Percentiles rank a stretch among this genome's conserved stretches.
phyloP scores from a whole-genome alignment of 2,888 invertebrate genomes.

The Congeria kusceri region DNA sequence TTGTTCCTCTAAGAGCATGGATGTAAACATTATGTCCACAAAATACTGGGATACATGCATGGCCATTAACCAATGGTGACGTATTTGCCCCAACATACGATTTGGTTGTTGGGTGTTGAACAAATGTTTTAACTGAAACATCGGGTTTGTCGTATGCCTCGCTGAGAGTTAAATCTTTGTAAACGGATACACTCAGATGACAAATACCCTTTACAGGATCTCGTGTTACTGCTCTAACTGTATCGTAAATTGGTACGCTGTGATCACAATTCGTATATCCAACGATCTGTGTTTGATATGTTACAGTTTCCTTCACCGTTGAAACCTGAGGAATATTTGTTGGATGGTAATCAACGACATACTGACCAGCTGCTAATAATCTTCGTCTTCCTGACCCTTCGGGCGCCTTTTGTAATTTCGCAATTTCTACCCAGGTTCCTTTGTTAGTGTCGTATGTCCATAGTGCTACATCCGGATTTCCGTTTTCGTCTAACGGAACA shows the following conservation, averaged over 20 bases:
- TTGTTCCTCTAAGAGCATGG: not conserved
- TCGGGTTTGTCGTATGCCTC: not conserved
- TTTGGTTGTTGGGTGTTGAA: not conserved
- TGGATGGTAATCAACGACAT: conserved; percentile 4
- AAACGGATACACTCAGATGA: conserved; percentile 30
- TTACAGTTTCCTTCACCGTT: not conserved
- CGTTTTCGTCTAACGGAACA: conserved; percentile 22
- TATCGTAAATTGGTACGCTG: conserved; percentile 3
- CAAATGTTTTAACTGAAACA: not conserved
- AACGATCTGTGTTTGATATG: not conserved
- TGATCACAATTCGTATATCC: conserved; percentile 8
- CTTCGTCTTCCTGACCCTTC: not conserved
- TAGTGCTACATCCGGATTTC: conserved; percentile 22
- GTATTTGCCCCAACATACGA: not conserved
- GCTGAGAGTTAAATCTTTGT: conserved; percentile 20
- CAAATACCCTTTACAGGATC: conserved; percentile 18
- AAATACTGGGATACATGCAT: conserved; percentile 11
- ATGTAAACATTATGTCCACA: conserved; percentile 7
- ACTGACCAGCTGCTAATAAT: not conserved
- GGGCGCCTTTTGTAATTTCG: conserved; percentile 5
- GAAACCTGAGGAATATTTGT: not conserved
- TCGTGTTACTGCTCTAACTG: not conserved
- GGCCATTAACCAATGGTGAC: conserved; percentile 3
- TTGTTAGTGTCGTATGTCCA: conserved; percentile 41
- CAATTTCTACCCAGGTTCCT: conserved; percentile 33